phyloP scores from a whole-genome alignment of 2,888 invertebrate genomes.

The Polydrusus pterygomalis region DNA sequence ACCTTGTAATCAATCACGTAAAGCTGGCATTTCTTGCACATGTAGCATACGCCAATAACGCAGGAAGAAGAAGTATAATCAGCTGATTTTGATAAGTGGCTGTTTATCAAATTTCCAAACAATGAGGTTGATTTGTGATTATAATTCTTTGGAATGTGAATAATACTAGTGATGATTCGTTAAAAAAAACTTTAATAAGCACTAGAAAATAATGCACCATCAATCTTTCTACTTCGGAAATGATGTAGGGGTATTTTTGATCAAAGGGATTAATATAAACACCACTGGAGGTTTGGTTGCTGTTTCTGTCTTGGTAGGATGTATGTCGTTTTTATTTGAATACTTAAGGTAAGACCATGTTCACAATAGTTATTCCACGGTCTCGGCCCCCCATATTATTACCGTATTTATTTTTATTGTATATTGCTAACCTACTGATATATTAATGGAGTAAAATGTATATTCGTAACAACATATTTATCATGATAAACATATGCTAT shows the following conservation, averaged over 20 bases:
- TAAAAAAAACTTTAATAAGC: conserved; percentile 4
- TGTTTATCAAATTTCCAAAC: conserved; percentile 33
- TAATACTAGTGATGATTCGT: conserved; percentile 14
- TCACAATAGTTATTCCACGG: too few species aligned
- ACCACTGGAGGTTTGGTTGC: conserved; percentile 75
- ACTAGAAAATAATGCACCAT: conserved; percentile 43
- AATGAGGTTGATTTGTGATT: conserved; percentile 36
- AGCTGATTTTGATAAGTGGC: conserved; percentile 33
- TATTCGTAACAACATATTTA: too few species aligned
- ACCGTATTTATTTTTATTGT: too few species aligned
- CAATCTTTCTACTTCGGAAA: conserved; percentile 78
- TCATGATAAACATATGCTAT: too few species aligned
- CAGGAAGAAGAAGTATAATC: not conserved
- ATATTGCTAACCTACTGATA: too few species aligned
- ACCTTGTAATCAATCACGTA: too few species aligned
- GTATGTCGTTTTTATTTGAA: conserved; percentile 79
- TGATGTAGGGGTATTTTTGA: conserved; percentile 78
- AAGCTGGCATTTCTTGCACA: too few species aligned
- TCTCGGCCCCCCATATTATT: not conserved
- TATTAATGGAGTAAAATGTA: too few species aligned
- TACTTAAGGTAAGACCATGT: conserved; percentile 69
- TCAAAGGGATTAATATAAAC: conserved; percentile 77
- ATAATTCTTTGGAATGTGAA: conserved; percentile 13
- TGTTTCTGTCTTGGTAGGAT: conserved; percentile 77
- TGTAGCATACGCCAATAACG: not conserved